Base-by-base conservation (phyloP, 2,113 vertebrate genomes). In the Herpetotheres cachinnans region DNA sequence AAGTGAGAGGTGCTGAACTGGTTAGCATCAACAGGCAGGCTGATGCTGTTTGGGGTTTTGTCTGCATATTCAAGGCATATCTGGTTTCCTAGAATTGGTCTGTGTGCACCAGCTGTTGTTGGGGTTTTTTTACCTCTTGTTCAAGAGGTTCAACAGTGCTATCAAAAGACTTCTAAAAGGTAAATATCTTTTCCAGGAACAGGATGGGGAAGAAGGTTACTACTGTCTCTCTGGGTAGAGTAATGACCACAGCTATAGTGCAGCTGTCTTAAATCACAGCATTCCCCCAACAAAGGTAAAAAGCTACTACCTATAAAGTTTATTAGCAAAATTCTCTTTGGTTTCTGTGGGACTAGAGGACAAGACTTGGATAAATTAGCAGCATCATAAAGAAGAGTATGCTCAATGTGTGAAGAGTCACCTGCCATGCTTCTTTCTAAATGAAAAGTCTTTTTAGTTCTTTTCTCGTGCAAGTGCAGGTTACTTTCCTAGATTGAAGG, bases 1-100 rank as follows among this genome's bases (percentile, higher is more conserved):
- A 30, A 77, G 29, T 3, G 1, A 69, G 26, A 59, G 38, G 32
- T 29, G 18, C 3, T 1, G 6, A 71, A 17, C 34, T 34, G 27
- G 6, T 38, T 71, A 54, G 12, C 10, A 29, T n/a, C 52, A 36
- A 36, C 22, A 56, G 24, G 27, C 2, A 3, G 13, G 15, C 18
- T 56, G 44, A 56, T 25, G 16, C 2, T n/a, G 4, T 7, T 42
- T 38, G 3, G 11, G 14, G 78, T n/a, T n/a, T 40, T 46, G 24
- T 10, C 17, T 49, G 4, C 3, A 6, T 34, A 17, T 4, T 42
- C 50, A 19, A 9, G 10, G 38, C 1, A 0, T 27, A 50, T 4
- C 8, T 46, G 6, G 5, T 42, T 74, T 49, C 46, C 22, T 54
- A n/a, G 11, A 61, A 29, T 3, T 38, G 13, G 2, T 78, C 26